These are phyloP conservation scores for Rousettus leschenaultii DNA, from an alignment of 2,113 vertebrate genomes.

Conservation along the genomic window DNA sequence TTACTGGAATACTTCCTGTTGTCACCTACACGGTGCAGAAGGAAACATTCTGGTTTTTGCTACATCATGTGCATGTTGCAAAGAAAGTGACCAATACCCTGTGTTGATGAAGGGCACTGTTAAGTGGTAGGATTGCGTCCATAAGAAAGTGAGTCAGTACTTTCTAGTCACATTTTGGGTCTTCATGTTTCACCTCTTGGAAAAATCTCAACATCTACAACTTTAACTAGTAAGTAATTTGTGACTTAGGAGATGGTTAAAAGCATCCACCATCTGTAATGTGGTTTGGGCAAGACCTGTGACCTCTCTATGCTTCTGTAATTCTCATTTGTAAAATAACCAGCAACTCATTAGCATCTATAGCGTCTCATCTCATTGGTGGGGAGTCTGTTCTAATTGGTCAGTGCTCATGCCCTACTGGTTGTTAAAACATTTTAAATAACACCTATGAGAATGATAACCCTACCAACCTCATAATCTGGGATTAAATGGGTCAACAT, in stretches of 20 bases:
- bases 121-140: neutral
- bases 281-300: neutral
- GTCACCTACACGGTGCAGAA: slow-evolving; percentile 81
- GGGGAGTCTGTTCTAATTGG: neutral
- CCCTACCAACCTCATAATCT: neutral
- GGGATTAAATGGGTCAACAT: neutral
- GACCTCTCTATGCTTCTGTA: neutral
- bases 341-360: neutral
- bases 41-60: neutral
- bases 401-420: neutral
- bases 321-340: neutral
- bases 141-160: neutral
- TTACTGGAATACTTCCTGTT: slow-evolving; percentile 86
- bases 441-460: neutral
- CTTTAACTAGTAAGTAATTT: neutral
- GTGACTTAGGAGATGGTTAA: neutral
- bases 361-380: neutral
- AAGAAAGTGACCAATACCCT: neutral
- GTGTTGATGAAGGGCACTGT: neutral
- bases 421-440: neutral
- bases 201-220: neutral
- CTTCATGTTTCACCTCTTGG: neutral
- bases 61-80: neutral
- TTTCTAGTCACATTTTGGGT: neutral
- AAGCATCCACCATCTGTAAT: neutral